These are phyloP conservation scores for Brachionus manjavacas DNA, from an alignment of 1,140 invertebrate species.

Conservation along the genomic window DNA sequence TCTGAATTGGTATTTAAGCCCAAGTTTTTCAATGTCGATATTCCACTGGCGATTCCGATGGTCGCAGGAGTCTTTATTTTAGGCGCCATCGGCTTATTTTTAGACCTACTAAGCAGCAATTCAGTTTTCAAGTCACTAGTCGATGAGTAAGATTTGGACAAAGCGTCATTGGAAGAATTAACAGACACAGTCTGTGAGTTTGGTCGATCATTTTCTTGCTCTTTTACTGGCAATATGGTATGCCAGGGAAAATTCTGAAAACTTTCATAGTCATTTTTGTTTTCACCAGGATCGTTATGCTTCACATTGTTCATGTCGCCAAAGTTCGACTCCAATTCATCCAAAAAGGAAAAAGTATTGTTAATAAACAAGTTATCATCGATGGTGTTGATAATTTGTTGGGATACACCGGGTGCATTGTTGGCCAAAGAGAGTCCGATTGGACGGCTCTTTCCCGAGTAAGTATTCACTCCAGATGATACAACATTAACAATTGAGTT, in stretches of 20 bases:
- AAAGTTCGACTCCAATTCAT: constrained; percentile 10
- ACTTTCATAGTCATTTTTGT: background rate
- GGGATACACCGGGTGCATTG: background rate
- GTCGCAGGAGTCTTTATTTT: constrained; percentile 10
- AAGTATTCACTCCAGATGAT: background rate
- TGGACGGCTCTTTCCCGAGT: background rate
- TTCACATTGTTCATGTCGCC: background rate
- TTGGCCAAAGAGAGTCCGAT: background rate
- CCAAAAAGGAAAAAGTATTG: constrained; percentile 39
- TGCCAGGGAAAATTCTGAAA: constrained; percentile 42
- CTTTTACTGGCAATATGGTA: constrained; percentile 11
- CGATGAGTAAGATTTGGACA: background rate
- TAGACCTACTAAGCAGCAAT: background rate
- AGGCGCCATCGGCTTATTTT: constrained; percentile 35
- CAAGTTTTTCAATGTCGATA: background rate
- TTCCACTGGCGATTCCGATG: background rate
- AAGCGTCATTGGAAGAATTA: background rate
- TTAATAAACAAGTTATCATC: constrained; percentile 36
- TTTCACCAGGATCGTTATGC: background rate
- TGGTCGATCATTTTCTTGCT: background rate
- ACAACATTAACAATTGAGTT: background rate
- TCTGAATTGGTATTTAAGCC: background rate
- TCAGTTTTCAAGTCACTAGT: background rate
- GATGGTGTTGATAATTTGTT: background rate
- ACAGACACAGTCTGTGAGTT: background rate